phyloP scores from a whole-genome alignment of 2,113 vertebrate species.

The Engraulis encrasicolus region DNA sequence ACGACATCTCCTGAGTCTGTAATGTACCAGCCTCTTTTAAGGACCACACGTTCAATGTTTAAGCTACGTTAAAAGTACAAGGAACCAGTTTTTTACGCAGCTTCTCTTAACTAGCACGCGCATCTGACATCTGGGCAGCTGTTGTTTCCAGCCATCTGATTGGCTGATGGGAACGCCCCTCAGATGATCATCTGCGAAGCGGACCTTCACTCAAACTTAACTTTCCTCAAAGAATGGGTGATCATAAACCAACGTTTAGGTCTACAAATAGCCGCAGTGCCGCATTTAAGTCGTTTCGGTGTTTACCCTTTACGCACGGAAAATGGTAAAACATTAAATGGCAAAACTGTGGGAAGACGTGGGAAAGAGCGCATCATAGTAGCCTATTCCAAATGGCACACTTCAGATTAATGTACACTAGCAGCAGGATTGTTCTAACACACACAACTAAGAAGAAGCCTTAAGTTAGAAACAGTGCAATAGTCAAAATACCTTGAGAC shows the following conservation, averaged over 20 bases:
- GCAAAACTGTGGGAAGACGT: not conserved
- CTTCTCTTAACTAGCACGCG: not conserved
- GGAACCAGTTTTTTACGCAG: not conserved
- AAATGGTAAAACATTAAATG: not conserved
- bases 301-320: not conserved
- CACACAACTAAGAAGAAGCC: not conserved
- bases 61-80: not conserved
- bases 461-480: not conserved
- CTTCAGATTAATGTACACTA: not conserved
- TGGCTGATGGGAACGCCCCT: constrained; percentile 70
- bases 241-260: not conserved
- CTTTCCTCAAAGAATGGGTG: not conserved
- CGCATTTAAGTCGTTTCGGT: not conserved
- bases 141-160: constrained; percentile 69
- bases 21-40: not conserved
- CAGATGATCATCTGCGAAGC: constrained; percentile 38
- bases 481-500: constrained; percentile 83
- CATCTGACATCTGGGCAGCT: constrained; percentile 72
- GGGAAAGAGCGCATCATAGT: not conserved
- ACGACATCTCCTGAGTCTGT: not conserved
- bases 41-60: not conserved
- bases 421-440: not conserved
- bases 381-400: not conserved
- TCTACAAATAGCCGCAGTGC: not conserved
- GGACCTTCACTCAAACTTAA: not conserved